A percentile compares a stretch with the other conserved stretches of the same genome.
phyloP scores from a whole-genome alignment of 2,888 invertebrate genomes.

The Spatulosminthurus flaviceps region DNA sequence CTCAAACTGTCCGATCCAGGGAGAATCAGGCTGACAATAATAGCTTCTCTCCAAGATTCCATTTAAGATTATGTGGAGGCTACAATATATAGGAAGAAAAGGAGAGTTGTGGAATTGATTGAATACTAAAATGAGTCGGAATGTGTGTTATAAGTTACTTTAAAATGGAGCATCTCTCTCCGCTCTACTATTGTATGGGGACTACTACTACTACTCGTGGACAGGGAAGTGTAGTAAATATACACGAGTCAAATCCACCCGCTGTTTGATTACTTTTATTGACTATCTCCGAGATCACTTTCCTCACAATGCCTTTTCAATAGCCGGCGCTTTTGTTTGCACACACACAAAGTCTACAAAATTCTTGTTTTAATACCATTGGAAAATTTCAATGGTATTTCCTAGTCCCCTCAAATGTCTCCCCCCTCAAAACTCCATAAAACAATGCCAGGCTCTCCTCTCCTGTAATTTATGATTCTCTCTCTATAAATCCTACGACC shows the following conservation, averaged over 20 bases:
- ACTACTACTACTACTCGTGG: too few relatives aligned
- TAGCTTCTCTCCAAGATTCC: conserved; percentile 23
- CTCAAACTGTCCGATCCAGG: not conserved
- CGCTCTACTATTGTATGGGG: too few relatives aligned
- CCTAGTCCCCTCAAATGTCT: not conserved
- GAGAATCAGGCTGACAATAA: not conserved
- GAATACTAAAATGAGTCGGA: conserved; percentile 26
- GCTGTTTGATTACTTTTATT: conserved; percentile 36
- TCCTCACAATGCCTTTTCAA: conserved; percentile 10
- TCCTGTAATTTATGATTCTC: conserved; percentile 25
- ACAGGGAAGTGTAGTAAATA: conserved; percentile 11
- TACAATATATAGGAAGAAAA: too few relatives aligned
- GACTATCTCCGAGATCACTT: conserved; percentile 13
- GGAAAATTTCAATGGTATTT: too few relatives aligned
- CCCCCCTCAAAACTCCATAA: conserved; percentile 16
- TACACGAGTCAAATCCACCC: not conserved
- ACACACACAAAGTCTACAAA: not conserved
- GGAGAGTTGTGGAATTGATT: not conserved
- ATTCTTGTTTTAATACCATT: not conserved
- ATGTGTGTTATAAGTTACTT: not conserved
- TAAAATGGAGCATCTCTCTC: not conserved
- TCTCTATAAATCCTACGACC: conserved; percentile 2
- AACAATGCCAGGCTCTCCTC: not conserved
- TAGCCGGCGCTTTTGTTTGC: not conserved
- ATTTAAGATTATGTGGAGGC: conserved; percentile 3